Conservation (phyloP, 2,113 vertebrate species). For the Microcebus tavaratra region DNA sequence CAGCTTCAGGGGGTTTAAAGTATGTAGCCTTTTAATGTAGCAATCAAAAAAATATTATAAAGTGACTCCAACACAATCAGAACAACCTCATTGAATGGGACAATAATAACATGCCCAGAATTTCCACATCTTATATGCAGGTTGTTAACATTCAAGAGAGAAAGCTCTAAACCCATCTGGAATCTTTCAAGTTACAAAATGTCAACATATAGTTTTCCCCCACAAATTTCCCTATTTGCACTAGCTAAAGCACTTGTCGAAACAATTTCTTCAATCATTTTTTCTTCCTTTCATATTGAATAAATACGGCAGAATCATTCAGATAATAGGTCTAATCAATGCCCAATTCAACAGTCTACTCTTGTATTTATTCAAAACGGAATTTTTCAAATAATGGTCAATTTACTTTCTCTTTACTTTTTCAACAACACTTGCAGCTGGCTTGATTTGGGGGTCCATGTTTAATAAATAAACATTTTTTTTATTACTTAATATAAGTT, state of each 20-base stretch:
- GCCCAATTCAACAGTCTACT: background rate
- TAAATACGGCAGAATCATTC: slow-evolving; percentile 8
- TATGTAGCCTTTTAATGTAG: background rate
- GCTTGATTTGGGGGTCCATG: background rate
- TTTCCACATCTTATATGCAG: background rate
- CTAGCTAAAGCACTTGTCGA: slow-evolving; percentile 7
- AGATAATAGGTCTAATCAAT: background rate
- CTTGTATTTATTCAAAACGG: background rate
- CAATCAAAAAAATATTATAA: slow-evolving; percentile 9
- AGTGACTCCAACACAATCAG: background rate
- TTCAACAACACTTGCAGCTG: background rate
- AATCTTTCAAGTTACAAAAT: slow-evolving; percentile 16
- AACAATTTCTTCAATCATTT: background rate
- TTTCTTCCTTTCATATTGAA: background rate
- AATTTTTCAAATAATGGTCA: background rate
- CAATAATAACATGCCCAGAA: background rate
- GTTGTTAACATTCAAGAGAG: background rate
- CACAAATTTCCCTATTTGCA: background rate
- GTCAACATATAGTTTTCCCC: background rate
- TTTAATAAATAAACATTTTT: background rate
- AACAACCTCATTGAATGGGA: background rate
- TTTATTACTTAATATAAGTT: background rate
- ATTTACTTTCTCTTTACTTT: background rate
- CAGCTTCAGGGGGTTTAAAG: background rate
- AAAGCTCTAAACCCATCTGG: slow-evolving; percentile 10